These are phyloP conservation scores for Drosophila paucipuncta DNA, from an alignment of 2,888 invertebrate species.

Conservation along the genomic window DNA sequence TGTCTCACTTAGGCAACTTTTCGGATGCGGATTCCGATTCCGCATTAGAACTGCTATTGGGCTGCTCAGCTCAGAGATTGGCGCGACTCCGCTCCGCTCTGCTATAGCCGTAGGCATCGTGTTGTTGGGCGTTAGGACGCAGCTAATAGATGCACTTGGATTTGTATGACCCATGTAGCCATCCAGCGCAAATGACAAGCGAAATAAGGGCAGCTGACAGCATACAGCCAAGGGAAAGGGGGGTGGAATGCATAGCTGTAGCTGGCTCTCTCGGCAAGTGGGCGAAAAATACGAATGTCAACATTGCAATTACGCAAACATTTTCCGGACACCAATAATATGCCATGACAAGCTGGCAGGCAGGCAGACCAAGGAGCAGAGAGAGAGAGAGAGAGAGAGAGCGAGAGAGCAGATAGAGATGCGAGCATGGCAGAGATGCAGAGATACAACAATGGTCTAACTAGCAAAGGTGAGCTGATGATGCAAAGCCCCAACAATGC, in stretches of 20 bases:
- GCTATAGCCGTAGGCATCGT: constrained; percentile 42
- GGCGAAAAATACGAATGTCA: constrained; percentile 81
- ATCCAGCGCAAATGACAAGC: constrained; percentile 54
- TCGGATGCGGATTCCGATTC: constrained; percentile 5
- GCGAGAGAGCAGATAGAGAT: constrained; percentile 3
- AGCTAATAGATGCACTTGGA: constrained; percentile 72
- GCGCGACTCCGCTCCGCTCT: background rate
- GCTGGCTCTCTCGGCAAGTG: constrained; percentile 26
- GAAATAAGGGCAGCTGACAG: constrained; percentile 48
- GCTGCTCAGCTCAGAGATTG: background rate
- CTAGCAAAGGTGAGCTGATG: constrained; percentile 70
- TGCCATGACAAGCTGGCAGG: constrained; percentile 71
- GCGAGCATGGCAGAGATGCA: no score
- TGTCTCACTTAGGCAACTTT: constrained; percentile 50
- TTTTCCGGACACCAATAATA: constrained; percentile 83
- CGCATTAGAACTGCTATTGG: constrained; percentile 6
- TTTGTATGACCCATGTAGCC: constrained; percentile 43
- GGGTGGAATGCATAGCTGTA: constrained; percentile 1
- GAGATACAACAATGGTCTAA: constrained; percentile 63
- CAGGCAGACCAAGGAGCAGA: constrained; percentile 10
- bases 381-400: background rate
- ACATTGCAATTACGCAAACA: constrained; percentile 83
- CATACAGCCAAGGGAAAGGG: background rate
- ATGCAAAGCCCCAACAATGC: constrained; percentile 66
- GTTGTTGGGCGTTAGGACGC: constrained; percentile 65